phyloP scores from a whole-genome alignment of 2,113 vertebrate species.

The Neolamprologus hecqui region DNA sequence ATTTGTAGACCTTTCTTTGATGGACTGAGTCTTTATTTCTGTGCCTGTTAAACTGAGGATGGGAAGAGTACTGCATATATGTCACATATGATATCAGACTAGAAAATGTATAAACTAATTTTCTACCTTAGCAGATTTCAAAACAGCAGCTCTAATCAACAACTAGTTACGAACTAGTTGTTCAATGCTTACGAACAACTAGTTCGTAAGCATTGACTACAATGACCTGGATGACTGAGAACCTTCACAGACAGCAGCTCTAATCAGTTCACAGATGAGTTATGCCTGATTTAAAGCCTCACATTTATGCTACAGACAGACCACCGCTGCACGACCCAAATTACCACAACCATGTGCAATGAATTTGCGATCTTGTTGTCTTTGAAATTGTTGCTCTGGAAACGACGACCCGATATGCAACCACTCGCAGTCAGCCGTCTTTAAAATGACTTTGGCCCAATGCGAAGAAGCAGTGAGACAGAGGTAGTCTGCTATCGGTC shows the following conservation, averaged over 20 bases:
- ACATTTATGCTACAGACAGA: neutral
- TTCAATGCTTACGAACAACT: no score
- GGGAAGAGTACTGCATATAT: neutral
- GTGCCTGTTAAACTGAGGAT: neutral
- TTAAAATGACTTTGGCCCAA: neutral
- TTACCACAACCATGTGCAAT: neutral
- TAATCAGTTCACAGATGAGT: neutral
- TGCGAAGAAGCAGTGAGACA: neutral
- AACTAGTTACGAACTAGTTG: no score
- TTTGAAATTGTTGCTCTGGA: neutral
- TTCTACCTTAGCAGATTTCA: neutral
- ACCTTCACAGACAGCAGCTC: neutral
- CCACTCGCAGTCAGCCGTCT: neutral
- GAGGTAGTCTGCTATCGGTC: neutral
- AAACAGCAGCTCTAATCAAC: neutral
- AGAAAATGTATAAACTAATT: slow-evolving; percentile 29
- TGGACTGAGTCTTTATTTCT: neutral
- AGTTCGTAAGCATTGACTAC: no score
- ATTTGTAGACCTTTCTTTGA: neutral
- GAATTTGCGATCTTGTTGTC: neutral
- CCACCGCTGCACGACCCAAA: neutral
- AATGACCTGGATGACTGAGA: no score
- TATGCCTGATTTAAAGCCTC: neutral
- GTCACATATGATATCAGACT: neutral
- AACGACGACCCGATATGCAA: neutral